Evolutionary conservation across 2,888 invertebrate genomes (phyloP).

Genomic region (Lepidocyrtoides sp.): DNA sequence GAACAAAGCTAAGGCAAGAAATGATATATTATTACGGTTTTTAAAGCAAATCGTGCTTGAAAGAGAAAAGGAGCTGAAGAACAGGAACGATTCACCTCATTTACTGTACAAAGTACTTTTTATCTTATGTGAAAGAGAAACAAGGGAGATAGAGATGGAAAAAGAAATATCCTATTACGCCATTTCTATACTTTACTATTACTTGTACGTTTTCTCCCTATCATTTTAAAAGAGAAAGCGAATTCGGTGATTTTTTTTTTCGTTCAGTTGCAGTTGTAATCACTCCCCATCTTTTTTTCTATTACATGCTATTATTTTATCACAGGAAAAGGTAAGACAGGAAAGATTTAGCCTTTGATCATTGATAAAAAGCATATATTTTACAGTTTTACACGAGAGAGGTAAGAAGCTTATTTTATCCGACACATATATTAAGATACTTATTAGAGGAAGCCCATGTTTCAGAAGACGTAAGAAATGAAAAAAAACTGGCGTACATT

Average conservation of each 20-base stretch:
- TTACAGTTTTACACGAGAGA: too few relatives aligned
- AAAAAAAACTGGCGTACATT: too few relatives aligned
- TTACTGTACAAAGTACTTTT: not conserved
- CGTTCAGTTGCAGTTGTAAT: not conserved
- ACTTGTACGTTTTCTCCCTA: not conserved
- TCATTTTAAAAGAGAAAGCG: not conserved
- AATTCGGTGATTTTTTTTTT: not conserved
- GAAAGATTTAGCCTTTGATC: too few relatives aligned
- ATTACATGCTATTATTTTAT: not conserved
- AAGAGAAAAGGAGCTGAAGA: not conserved
- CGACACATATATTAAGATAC: too few relatives aligned
- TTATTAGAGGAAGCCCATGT: too few relatives aligned
- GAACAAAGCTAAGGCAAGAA: not conserved
- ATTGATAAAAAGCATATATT: too few relatives aligned
- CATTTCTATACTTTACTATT: not conserved
- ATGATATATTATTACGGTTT: not conserved
- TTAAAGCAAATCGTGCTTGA: not conserved
- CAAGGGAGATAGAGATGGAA: not conserved
- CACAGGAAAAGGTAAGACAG: too few relatives aligned
- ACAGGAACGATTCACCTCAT: not conserved
- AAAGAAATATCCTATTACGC: not conserved
- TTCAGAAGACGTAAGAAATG: too few relatives aligned
- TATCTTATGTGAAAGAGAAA: not conserved
- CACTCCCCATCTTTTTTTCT: not conserved
- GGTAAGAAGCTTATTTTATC: too few relatives aligned